Evolutionary conservation across 2,797 vertebrate species (phyloP).

Genomic region (Poeciliopsis turneri): DNA sequence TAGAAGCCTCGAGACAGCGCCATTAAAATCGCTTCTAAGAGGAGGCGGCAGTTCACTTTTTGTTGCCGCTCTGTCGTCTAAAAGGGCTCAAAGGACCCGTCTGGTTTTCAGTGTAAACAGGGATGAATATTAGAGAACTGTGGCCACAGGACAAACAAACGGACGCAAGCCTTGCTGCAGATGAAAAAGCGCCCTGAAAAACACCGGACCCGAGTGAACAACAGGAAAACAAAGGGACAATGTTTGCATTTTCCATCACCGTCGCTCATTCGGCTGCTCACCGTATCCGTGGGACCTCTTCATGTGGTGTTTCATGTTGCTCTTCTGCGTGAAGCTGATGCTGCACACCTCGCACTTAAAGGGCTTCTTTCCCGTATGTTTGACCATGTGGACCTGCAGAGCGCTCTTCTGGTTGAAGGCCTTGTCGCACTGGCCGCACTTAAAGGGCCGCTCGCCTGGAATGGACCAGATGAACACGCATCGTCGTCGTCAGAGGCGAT

Average conservation of each 20-base stretch:
- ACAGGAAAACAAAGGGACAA: background rate
- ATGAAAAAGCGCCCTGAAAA: background rate
- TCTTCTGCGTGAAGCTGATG: conserved; percentile 98
- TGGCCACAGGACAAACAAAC: background rate
- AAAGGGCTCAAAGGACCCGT: conserved; percentile 12
- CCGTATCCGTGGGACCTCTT: conserved; percentile 92
- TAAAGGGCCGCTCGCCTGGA: conserved; percentile 94
- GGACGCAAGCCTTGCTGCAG: background rate
- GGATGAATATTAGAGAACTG: background rate
- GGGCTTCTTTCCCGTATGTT: conserved; percentile 97
- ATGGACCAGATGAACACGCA: background rate
- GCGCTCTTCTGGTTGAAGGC: conserved; percentile 99
- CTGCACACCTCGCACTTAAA: conserved; percentile 94
- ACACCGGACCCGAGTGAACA: background rate
- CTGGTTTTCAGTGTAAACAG: conserved; percentile 3
- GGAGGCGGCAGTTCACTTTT: background rate
- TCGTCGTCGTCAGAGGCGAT: background rate
- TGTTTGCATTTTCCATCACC: background rate
- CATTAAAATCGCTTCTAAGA: conserved; percentile 7
- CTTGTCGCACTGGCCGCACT: conserved; percentile 92
- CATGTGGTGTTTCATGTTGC: conserved; percentile 99
- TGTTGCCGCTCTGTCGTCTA: background rate
- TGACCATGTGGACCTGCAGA: conserved; percentile 97
- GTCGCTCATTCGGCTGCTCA: conserved; percentile 49
- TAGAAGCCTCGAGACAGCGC: background rate